phyloP scores from a whole-genome alignment of 2,888 invertebrate genomes.

The Panzeria rudis region DNA sequence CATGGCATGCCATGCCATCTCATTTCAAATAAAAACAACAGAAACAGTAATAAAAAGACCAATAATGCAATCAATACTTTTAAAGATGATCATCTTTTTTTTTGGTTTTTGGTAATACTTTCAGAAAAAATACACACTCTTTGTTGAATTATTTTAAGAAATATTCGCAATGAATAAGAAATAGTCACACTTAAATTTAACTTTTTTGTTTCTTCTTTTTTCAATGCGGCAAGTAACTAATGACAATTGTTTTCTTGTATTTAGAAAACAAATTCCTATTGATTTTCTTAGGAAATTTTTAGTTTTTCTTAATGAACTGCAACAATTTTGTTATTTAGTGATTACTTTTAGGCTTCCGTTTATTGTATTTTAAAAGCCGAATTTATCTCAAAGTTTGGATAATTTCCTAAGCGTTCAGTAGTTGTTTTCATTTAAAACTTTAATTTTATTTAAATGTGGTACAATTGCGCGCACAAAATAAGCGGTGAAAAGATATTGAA shows the following conservation, averaged over 20 bases:
- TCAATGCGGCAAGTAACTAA: slow-evolving; percentile 23
- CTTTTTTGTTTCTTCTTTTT: slow-evolving; percentile 31
- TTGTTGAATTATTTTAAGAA: slow-evolving; percentile 34
- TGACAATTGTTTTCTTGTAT: slow-evolving; percentile 49
- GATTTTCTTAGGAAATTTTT: slow-evolving; percentile 56
- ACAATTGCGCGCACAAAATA: background rate
- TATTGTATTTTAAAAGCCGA: slow-evolving; percentile 49
- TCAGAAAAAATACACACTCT: slow-evolving; percentile 4
- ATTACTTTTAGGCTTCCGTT: slow-evolving; percentile 68
- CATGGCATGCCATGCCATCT: slow-evolving; percentile 32
- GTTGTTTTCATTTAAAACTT: slow-evolving; percentile 25
- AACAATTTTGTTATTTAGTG: slow-evolving; percentile 50
- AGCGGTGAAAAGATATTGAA: background rate
- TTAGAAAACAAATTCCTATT: slow-evolving; percentile 19
- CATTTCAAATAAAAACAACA: slow-evolving; percentile 39
- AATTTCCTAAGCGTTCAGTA: slow-evolving; percentile 18
- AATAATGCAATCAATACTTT: slow-evolving; percentile 65
- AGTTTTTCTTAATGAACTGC: slow-evolving; percentile 57
- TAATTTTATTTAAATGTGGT: slow-evolving; percentile 46
- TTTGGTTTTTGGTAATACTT: slow-evolving; percentile 7
- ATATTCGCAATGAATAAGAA: slow-evolving; percentile 15
- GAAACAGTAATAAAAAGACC: slow-evolving; percentile 14
- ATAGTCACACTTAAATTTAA: slow-evolving; percentile 70
- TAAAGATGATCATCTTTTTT: slow-evolving; percentile 58
- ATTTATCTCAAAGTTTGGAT: slow-evolving; percentile 26